These are phyloP conservation scores for Astropecten irregularis DNA, from an alignment of 53 echinoderm and acorn worm genomes.

Conservation along the genomic window DNA sequence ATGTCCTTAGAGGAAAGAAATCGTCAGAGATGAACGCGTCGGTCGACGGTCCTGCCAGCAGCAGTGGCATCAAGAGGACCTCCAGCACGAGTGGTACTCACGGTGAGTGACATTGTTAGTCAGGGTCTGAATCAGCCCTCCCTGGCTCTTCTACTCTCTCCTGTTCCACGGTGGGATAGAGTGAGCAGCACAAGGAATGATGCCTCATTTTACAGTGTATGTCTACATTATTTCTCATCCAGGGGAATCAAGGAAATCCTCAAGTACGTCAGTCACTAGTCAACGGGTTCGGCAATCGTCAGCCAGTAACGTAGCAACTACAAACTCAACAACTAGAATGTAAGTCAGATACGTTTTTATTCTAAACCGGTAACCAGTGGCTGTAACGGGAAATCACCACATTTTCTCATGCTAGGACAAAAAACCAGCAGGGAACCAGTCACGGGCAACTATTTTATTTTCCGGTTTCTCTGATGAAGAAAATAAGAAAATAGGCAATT, in stretches of 20 bases:
- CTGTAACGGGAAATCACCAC: no score
- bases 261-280: conserved; percentile 67
- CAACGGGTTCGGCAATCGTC: conserved; percentile 61
- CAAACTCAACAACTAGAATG: conserved; percentile 69
- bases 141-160: not conserved
- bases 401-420: no score
- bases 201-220: no score
- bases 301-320: conserved; percentile 46
- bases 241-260: conserved; percentile 64
- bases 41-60: conserved; percentile 8
- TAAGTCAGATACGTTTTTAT: conserved; percentile 19
- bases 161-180: no score
- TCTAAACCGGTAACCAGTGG: no score
- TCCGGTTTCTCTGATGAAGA: no score
- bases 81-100: conserved; percentile 32
- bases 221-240: not conserved
- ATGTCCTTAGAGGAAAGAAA: not conserved
- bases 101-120: not conserved
- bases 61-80: conserved; percentile 29
- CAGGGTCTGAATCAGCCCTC: not conserved
- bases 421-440: no score
- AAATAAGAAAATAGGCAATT: no score
- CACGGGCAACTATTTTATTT: no score
- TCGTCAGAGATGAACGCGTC: not conserved
- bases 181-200: no score